Conservation (phyloP, 35 echinoderm and acorn worm species). For the Ptychodera flava region DNA sequence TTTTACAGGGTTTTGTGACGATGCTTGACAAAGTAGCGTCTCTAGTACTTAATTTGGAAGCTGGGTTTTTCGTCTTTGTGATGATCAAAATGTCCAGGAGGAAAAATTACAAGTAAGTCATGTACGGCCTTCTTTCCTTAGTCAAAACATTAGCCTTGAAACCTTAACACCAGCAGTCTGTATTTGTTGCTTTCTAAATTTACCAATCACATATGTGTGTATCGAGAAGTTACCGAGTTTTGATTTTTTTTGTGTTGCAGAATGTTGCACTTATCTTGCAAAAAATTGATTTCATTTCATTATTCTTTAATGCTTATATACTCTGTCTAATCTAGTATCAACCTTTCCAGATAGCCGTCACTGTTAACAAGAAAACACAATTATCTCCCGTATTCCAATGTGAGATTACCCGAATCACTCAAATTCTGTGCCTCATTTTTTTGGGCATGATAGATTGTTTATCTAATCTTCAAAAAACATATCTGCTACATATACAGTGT, state of each 20-base stretch:
- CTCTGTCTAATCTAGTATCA: too few relatives aligned
- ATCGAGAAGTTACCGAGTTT: background rate
- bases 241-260: background rate
- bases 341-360: too few relatives aligned
- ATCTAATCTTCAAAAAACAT: too few relatives aligned
- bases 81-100: background rate
- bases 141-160: background rate
- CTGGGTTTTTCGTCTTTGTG: constrained; percentile 1
- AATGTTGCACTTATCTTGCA: background rate
- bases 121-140: background rate
- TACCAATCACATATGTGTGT: background rate
- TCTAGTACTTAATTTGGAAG: background rate
- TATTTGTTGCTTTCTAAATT: background rate
- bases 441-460: too few relatives aligned
- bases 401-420: too few relatives aligned
- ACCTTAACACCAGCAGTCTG: background rate
- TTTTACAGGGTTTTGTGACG: constrained; percentile 11
- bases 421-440: too few relatives aligned
- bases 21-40: background rate
- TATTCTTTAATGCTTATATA: too few relatives aligned
- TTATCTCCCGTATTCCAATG: too few relatives aligned
- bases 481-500: too few relatives aligned
- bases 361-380: too few relatives aligned
- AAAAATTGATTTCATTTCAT: background rate
- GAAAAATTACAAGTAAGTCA: constrained; percentile 13